Conservation (phyloP, 2,113 vertebrate species). For the Mugil cephalus region DNA sequence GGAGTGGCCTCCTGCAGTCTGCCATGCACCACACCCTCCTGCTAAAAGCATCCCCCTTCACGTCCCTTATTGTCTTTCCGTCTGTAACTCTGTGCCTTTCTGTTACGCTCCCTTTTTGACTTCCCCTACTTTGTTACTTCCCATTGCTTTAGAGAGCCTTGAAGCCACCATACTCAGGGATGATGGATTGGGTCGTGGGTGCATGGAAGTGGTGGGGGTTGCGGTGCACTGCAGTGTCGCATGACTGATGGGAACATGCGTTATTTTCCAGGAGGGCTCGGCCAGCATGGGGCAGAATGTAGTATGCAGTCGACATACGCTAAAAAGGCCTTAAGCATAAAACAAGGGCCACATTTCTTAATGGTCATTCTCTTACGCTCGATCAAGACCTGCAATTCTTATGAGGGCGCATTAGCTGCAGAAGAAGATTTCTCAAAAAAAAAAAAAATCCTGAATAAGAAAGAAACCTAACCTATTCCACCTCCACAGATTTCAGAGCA, state of each 20-base stretch:
- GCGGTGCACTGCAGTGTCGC: constrained; percentile 76
- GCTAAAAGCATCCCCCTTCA: constrained; percentile 22
- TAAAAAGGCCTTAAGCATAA: constrained; percentile 42
- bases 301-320: constrained; percentile 24
- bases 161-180: constrained; percentile 72
- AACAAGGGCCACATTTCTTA: constrained; percentile 34
- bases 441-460: too few species aligned
- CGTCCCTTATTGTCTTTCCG: constrained; percentile 11
- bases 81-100: constrained; percentile 37
- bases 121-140: constrained; percentile 7
- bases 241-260: constrained; percentile 83
- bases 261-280: constrained; percentile 74
- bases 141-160: constrained; percentile 56
- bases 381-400: constrained; percentile 50
- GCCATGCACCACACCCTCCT: constrained; percentile 40
- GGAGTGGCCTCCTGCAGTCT: constrained; percentile 52
- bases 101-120: constrained; percentile 46
- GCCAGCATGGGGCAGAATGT: constrained; percentile 50
- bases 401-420: constrained; percentile 25
- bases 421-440: constrained; percentile 2
- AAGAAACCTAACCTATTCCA: constrained; percentile 21
- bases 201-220: constrained; percentile 64
- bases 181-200: constrained; percentile 79
- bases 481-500: constrained; percentile 32
- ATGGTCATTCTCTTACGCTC: constrained; percentile 44